phyloP scores from a whole-genome alignment of 2,113 vertebrate species.

The Crypturellus undulatus region DNA sequence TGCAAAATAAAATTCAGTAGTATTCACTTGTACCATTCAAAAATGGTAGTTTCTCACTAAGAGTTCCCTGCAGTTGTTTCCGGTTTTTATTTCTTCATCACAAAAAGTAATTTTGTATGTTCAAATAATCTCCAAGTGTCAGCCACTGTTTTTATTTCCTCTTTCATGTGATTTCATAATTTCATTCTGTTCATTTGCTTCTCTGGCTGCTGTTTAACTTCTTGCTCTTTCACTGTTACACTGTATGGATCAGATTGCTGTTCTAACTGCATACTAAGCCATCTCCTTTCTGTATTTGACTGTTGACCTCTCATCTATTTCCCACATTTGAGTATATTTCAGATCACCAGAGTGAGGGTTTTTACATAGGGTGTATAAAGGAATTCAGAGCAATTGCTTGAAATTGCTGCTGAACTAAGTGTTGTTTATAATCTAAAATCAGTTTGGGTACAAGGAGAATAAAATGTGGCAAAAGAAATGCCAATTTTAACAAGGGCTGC shows the following conservation, averaged over 20 bases:
- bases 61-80: not conserved
- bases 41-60: not conserved
- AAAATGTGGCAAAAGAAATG: not conserved
- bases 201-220: not conserved
- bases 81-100: not conserved
- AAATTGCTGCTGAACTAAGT: not conserved
- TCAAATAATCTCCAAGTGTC: not conserved
- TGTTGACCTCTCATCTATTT: not conserved
- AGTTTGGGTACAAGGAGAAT: not conserved
- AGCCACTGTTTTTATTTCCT: constrained; percentile 3
- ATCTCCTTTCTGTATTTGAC: not conserved
- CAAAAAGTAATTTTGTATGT: not conserved
- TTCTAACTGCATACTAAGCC: not conserved
- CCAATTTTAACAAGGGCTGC: not conserved
- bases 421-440: not conserved
- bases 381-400: not conserved
- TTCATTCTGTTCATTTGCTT: not conserved
- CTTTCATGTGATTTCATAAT: not conserved
- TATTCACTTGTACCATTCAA: not conserved
- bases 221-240: not conserved
- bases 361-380: not conserved
- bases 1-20: not conserved
- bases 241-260: not conserved
- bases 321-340: not conserved
- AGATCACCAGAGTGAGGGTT: not conserved